These are phyloP conservation scores for Phalacrocorax brasilianus DNA, from an alignment of 2,113 vertebrate species.

Conservation along the genomic window DNA sequence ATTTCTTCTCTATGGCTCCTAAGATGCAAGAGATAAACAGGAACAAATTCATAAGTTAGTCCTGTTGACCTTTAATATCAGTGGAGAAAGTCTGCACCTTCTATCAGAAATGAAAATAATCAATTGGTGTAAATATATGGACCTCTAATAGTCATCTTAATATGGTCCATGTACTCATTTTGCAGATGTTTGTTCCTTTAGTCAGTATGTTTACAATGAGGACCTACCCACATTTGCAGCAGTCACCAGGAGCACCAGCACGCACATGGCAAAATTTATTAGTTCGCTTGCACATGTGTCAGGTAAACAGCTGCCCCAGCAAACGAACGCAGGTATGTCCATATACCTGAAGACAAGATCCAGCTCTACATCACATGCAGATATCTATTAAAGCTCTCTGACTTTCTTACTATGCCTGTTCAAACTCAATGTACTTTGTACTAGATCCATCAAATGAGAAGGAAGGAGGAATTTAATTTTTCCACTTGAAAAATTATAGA, in stretches of 20 bases:
- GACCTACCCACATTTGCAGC: background rate
- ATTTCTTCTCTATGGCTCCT: constrained; percentile 51
- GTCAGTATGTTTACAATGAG: background rate
- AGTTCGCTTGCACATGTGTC: background rate
- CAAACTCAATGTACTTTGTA: background rate
- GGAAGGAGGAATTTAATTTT: constrained; percentile 15
- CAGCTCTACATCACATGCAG: background rate
- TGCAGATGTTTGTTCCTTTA: background rate
- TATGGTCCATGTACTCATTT: background rate
- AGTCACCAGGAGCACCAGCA: background rate
- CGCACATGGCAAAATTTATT: background rate
- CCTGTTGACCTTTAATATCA: constrained; percentile 9
- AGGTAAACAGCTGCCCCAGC: background rate
- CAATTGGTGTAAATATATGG: background rate
- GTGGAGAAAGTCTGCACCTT: background rate
- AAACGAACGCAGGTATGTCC: background rate
- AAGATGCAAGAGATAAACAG: constrained; percentile 22
- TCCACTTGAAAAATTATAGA: constrained; percentile 2
- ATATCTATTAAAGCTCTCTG: background rate
- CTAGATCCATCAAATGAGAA: background rate
- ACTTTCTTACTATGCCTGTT: background rate
- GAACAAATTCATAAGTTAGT: background rate
- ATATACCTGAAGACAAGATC: background rate
- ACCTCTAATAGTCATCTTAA: background rate
- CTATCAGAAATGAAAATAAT: background rate